phyloP scores from a whole-genome alignment of 1,140 invertebrate genomes.

The Psilanteris sp. region DNA sequence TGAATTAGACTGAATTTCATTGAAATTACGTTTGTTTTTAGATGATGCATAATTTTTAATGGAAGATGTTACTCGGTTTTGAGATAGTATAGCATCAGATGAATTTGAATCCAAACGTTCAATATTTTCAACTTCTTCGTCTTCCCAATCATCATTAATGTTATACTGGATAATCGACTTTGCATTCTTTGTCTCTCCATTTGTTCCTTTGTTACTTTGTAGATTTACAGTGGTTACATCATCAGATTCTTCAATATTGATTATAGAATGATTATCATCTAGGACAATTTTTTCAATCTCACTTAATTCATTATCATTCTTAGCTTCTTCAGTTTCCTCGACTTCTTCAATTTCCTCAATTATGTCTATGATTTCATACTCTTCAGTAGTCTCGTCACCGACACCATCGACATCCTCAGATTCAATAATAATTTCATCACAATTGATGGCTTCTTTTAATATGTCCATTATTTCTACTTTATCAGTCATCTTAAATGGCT shows the following conservation, averaged over 20 bases:
- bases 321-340: slow-evolving; percentile 41
- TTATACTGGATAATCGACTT: slow-evolving; percentile 71
- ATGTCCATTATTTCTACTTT: slow-evolving; percentile 69
- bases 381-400: slow-evolving; percentile 66
- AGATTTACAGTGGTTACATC: neutral
- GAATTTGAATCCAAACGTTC: slow-evolving; percentile 50
- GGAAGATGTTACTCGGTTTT: neutral
- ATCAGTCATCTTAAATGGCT: slow-evolving; percentile 49
- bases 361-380: slow-evolving; percentile 67
- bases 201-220: slow-evolving; percentile 7
- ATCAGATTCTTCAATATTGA: slow-evolving; percentile 19
- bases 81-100: slow-evolving; percentile 3
- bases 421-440: slow-evolving; percentile 70
- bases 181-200: slow-evolving; percentile 28
- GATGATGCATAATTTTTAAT: slow-evolving; percentile 9
- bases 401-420: slow-evolving; percentile 64
- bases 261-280: slow-evolving; percentile 10
- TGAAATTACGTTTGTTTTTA: slow-evolving; percentile 26
- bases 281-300: too few species aligned
- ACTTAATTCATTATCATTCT: too few species aligned
- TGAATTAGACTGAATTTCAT: slow-evolving; percentile 20
- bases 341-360: slow-evolving; percentile 72
- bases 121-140: slow-evolving; percentile 71
- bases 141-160: slow-evolving; percentile 75
- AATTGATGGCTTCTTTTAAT: slow-evolving; percentile 64